A percentile compares a stretch with the other conserved stretches of the same genome.
phyloP scores from a whole-genome alignment of 2,797 vertebrate species.

The Loriculus beryllinus region DNA sequence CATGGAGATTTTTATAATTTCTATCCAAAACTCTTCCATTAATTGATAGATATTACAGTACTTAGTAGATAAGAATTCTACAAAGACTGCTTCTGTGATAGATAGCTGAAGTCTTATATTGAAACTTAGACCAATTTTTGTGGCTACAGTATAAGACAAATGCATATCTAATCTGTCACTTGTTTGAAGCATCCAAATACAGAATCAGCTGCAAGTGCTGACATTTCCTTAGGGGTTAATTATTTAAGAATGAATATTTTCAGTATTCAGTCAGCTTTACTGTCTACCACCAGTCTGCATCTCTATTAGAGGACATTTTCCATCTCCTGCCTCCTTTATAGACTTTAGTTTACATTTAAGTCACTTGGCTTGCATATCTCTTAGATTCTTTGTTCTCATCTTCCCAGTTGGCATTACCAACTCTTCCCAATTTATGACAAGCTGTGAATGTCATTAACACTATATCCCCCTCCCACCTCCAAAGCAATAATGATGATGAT shows the following conservation, averaged over 20 bases:
- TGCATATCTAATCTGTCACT: background rate
- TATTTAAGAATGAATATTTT: background rate
- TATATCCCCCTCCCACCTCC: background rate
- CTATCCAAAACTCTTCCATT: background rate
- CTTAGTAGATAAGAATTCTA: background rate
- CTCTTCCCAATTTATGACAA: slow-evolving; percentile 21
- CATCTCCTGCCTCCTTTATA: background rate
- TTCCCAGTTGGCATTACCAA: background rate
- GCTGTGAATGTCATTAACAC: slow-evolving; percentile 11
- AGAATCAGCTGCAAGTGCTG: background rate
- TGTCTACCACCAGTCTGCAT: background rate
- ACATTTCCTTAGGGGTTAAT: background rate
- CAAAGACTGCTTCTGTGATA: background rate
- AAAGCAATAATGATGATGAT: slow-evolving; percentile 1
- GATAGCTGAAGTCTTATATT: background rate
- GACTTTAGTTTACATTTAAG: background rate
- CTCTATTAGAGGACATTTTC: background rate
- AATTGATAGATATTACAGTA: background rate
- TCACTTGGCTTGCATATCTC: background rate
- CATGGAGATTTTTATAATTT: background rate
- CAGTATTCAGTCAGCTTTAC: background rate
- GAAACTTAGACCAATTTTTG: background rate
- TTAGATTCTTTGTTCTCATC: background rate
- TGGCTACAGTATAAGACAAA: background rate
- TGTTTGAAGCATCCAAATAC: background rate